Base-by-base conservation (phyloP, 1,140 invertebrate species). In the Bombus impatiens region DNA sequence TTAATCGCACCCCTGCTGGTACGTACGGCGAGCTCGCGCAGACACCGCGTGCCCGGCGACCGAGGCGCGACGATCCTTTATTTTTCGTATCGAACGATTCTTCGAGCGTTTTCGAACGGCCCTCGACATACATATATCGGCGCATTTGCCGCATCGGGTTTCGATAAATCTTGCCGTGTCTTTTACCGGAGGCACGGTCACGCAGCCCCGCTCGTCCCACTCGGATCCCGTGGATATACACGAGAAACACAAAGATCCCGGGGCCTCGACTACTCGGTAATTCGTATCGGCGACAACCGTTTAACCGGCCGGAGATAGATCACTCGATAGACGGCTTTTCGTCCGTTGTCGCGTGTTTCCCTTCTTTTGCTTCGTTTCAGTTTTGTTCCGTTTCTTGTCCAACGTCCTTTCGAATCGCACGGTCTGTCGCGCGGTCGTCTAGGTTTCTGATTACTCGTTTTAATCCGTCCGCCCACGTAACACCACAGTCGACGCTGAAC, bases 1-100 rank as follows among this genome's bases (percentile, higher is more conserved):
- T 92, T 92, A 92, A 92, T 92, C 90, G 91, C 91, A 92, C 90
- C 91, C 91, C 91, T 92, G 91, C 91, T 92, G 91, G 68, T 88
- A 89, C 84, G 85, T 71, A 32, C 82, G 59, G 42, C 72, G 74
- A 44, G 67, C 80, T 18, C 80, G 44, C 59, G n/a, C 67, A 76
- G 44, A 22, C 70, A 35, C 57, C 32, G 78, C 71, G 67, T 53
- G 18, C 18, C 18, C 47, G 47, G 47, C 83, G 82, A 68, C 72
- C 59, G 37, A 86, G 80, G 77, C 53, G 81, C 53, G 81, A 53
- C 37, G 79, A 37, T 87, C 75, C 82, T 91, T 91, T 91, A 91
- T 91, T 91, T 91, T 91, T 79, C 79, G 87, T 88, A 90, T 87
- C 88, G 82, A 62, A 85, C 88, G 86, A 90, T 90, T 90, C 89